Percentiles rank a stretch among this genome's conserved stretches.
Evolutionary conservation across 2,888 invertebrate species (phyloP).

Genomic region (Callimorpha dominula): DNA sequence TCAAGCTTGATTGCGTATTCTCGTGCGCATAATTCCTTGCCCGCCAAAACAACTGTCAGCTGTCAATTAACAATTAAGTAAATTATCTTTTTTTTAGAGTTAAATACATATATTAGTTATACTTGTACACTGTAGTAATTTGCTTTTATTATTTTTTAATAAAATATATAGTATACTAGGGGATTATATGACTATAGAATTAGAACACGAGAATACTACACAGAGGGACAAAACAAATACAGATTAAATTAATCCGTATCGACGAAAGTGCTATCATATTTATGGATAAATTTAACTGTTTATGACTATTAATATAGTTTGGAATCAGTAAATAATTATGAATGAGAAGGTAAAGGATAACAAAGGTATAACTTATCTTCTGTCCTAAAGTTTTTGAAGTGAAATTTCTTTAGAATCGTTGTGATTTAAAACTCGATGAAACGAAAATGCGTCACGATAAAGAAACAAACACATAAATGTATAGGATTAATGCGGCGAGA

Average conservation of each 20-base stretch:
- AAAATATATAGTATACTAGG: background rate
- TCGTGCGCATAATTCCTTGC: background rate
- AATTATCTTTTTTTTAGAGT: background rate
- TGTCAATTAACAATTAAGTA: background rate
- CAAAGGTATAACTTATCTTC: background rate
- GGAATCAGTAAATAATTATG: background rate
- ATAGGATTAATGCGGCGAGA: too few species aligned
- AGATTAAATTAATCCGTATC: background rate
- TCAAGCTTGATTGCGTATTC: slow-evolving; percentile 2
- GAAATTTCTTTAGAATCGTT: too few species aligned
- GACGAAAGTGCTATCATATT: background rate
- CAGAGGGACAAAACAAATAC: background rate
- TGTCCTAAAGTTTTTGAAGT: too few species aligned
- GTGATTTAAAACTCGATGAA: too few species aligned
- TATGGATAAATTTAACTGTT: background rate
- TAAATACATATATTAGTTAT: background rate
- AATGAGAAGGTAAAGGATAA: background rate
- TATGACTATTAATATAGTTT: background rate
- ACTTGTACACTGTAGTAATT: background rate
- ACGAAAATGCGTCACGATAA: too few species aligned
- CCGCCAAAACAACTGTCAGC: background rate
- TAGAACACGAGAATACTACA: background rate
- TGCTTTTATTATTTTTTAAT: background rate
- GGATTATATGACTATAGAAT: background rate
- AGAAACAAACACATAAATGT: too few species aligned